Conservation (phyloP, 35 echinoderm and acorn worm genomes). For the Holothuria glaberrima region DNA sequence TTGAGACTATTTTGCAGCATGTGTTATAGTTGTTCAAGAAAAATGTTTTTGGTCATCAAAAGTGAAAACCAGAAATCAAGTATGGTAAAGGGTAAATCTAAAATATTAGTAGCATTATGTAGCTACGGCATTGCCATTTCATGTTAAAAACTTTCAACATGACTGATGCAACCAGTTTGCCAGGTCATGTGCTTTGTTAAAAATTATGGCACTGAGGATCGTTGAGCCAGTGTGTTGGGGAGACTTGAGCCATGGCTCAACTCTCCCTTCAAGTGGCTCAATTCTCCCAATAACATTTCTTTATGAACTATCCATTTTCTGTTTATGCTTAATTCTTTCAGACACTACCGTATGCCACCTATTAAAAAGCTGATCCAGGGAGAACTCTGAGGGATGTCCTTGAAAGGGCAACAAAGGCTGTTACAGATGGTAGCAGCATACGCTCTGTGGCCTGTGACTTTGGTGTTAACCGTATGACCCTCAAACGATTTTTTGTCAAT, state of each 20-base stretch:
- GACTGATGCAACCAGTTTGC: conserved; percentile 1
- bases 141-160: conserved; percentile 10
- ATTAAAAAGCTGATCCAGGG: conserved; percentile 58
- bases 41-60: conserved; percentile 26
- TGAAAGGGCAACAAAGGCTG: not conserved
- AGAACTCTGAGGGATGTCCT: not conserved
- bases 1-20: no score
- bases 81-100: conserved; percentile 19
- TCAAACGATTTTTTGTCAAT: not conserved
- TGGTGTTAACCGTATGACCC: not conserved
- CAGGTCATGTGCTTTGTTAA: not conserved
- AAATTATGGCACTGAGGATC: not conserved
- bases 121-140: not conserved
- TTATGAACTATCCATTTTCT: not conserved
- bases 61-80: conserved; percentile 32
- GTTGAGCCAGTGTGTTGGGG: no score
- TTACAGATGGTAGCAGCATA: not conserved
- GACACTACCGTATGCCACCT: conserved; percentile 62
- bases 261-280: conserved; percentile 3
- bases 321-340: conserved; percentile 21
- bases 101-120: not conserved
- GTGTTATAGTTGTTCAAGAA: not conserved
- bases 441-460: conserved; percentile 8
- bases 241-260: conserved; percentile 9
- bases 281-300: conserved; percentile 8